Base-by-base conservation (phyloP, 2,888 invertebrate species). In the Amaurobius ferox region DNA sequence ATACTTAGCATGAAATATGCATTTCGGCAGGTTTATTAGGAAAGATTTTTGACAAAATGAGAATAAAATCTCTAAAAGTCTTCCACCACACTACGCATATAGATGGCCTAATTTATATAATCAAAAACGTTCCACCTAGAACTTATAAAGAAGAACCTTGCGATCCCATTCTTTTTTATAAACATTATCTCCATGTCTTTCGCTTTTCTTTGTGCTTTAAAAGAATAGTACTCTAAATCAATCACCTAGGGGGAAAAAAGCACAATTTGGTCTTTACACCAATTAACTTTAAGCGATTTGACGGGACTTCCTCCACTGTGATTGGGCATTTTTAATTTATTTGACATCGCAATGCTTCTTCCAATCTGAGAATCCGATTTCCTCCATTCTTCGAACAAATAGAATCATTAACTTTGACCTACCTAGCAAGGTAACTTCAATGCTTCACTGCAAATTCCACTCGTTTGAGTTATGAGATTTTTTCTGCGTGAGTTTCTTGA, bases 281-380 rank as follows among this genome's bases (percentile, higher is more conserved):
- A 85, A 85, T 85, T 85, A 85, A 67, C 61, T 83, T 71, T 71
- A 71, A 83, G 71, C 71, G 83, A 70, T 83, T 77, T 76, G 61
- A 64, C 44, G 16, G 16, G 44, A 44, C 44, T 55, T 55, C 55
- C 55, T 55, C 55, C 55, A 23, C 5, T 55, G 7, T 55, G 55
- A 55, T 55, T 55, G 55, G 55, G 11, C 23, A 23, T 3, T 6
- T 23, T 23, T 23, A 23, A 55, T 55, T 55, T 55, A 55, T 55
- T 23, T 19, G 23, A 55, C 23, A 55, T 55, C 23, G 23, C 23
- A 6, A 6, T 55, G 23, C 23, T 23, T 2, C 16, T 55, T 23
- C 23, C 23, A 3, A 55, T 55, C 55, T 23, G 23, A n/a, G n/a
- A 55, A 55, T 55, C 55, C 55, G 23, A 55, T 55, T 55, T 55